Conservation (phyloP, 2,797 vertebrate genomes). For the Chloroceryle inda region DNA sequence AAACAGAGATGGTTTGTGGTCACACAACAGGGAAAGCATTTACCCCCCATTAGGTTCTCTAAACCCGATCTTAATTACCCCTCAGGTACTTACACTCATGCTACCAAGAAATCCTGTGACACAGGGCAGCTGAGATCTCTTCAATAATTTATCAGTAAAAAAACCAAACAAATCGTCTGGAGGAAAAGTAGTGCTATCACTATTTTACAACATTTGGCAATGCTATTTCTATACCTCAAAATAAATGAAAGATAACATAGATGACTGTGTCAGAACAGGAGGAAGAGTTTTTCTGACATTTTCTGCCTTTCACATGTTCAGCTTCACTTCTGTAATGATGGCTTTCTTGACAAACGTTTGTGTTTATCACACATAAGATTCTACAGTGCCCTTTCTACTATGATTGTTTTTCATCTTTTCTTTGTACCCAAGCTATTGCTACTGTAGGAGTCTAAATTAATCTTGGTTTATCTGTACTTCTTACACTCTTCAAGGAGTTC, state of each 20-base stretch:
- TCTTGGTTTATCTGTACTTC: background rate
- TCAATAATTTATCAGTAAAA: conserved; percentile 55
- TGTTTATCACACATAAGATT: background rate
- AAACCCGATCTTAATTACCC: conserved; percentile 31
- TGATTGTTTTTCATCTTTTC: background rate
- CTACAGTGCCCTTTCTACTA: background rate
- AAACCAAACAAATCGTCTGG: background rate
- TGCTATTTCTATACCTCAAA: background rate
- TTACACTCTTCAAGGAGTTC: background rate
- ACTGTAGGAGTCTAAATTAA: background rate
- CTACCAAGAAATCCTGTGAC: conserved; percentile 46
- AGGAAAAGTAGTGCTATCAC: background rate
- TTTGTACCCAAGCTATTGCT: background rate
- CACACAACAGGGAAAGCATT: conserved; percentile 53
- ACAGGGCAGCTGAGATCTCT: background rate
- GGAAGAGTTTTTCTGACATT: background rate
- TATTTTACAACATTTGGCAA: background rate
- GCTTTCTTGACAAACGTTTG: background rate
- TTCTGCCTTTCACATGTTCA: background rate
- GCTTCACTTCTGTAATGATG: background rate
- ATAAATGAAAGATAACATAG: background rate
- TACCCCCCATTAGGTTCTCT: conserved; percentile 51
- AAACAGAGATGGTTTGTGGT: conserved; percentile 14
- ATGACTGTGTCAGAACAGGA: background rate
- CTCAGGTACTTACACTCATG: background rate